These are phyloP conservation scores for Neotoxoptera formosana DNA, from an alignment of 1,140 invertebrate species.

Conservation along the genomic window DNA sequence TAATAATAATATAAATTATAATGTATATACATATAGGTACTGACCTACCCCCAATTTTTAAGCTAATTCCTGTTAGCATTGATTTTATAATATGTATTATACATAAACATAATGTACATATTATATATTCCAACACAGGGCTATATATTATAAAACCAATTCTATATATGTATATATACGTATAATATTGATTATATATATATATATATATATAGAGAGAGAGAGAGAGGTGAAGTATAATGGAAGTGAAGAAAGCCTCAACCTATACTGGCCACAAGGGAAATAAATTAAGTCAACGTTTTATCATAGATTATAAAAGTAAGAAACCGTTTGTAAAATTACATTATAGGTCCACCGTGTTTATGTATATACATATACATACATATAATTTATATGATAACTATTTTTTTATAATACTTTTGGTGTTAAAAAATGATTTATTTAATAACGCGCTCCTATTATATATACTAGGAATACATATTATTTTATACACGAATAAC, in stretches of 20 bases:
- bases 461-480: neutral
- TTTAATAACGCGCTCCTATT: neutral
- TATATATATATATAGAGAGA: neutral
- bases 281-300: neutral
- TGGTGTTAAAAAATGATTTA: conserved; percentile 9
- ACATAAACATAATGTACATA: neutral
- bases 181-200: neutral
- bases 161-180: neutral
- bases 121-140: neutral
- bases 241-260: neutral
- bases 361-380: neutral
- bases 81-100: neutral
- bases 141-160: neutral
- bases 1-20: no score
- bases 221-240: neutral
- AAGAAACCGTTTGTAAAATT: neutral
- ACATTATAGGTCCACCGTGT: neutral
- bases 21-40: no score
- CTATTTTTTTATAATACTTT: neutral
- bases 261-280: neutral
- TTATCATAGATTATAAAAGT: neutral
- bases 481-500: neutral
- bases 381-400: neutral
- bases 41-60: neutral
- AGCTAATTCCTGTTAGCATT: neutral